A percentile compares a stretch with the other conserved stretches of the same genome.
These are phyloP conservation scores for Cerastis leucographa DNA, from an alignment of 2,888 invertebrate species.

Conservation along the genomic window DNA sequence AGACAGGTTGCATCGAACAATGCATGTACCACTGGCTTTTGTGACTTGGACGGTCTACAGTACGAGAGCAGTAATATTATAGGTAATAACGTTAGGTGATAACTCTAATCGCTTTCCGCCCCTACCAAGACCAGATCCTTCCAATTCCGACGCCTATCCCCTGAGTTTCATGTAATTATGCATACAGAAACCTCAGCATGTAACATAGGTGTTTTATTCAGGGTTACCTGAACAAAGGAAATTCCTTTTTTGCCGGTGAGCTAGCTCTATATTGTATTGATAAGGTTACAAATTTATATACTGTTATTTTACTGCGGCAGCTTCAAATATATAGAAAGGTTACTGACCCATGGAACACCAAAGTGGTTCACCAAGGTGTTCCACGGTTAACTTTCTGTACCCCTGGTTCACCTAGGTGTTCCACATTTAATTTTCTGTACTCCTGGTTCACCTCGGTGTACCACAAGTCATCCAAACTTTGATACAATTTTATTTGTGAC, in stretches of 20 bases:
- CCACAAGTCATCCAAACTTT: constrained; percentile 2
- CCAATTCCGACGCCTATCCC: constrained; percentile 49
- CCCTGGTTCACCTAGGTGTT: no score
- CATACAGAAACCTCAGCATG: constrained; percentile 57
- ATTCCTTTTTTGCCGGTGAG: constrained; percentile 9
- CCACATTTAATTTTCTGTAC: no score
- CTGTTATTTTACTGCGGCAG: neutral
- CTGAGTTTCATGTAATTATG: constrained; percentile 62
- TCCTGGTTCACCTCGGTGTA: no score
- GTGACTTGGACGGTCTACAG: neutral
- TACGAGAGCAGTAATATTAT: neutral
- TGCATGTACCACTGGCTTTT: neutral
- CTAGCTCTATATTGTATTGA: neutral
- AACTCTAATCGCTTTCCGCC: neutral
- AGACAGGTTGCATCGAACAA: neutral
- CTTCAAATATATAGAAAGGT: constrained; percentile 1
- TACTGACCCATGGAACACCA: no score
- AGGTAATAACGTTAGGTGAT: neutral
- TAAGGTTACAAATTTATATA: neutral
- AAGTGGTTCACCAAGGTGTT: no score
- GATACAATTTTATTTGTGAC: neutral
- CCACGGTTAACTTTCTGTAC: no score
- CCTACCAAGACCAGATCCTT: neutral
- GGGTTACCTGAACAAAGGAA: constrained; percentile 45
- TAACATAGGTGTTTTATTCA: constrained; percentile 56